These are phyloP conservation scores for Nesogale talazaci DNA, from an alignment of 2,113 vertebrate genomes.

Conservation along the genomic window DNA sequence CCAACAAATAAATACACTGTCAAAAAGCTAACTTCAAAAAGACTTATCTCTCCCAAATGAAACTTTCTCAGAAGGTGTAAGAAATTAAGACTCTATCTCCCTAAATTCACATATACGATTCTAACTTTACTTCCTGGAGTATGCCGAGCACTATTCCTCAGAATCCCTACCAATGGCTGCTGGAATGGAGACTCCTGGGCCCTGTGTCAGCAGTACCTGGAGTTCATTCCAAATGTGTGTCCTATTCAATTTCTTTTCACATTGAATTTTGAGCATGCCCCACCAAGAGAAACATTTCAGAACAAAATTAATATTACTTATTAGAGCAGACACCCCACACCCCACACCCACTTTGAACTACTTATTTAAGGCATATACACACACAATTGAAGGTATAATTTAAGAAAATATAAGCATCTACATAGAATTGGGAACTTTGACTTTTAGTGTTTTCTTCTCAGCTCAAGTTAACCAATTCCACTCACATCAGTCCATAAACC, in stretches of 20 bases:
- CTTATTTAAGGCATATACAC: no score
- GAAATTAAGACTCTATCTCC: background rate
- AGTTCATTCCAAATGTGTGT: background rate
- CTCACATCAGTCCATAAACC: no score
- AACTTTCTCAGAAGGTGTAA: slow-evolving; percentile 11
- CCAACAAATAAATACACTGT: no score
- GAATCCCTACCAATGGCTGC: background rate
- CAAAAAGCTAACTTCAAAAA: background rate
- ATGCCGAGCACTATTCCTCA: background rate
- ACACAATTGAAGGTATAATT: no score
- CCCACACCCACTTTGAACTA: no score
- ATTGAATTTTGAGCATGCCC: background rate
- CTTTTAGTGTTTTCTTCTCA: no score
- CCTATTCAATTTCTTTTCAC: background rate
- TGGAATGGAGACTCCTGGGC: background rate
- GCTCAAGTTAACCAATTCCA: no score
- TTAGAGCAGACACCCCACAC: background rate
- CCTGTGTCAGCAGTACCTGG: background rate
- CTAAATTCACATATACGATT: background rate
- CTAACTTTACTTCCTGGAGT: background rate
- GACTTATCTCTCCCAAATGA: background rate
- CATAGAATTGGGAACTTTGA: no score
- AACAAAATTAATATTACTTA: background rate
- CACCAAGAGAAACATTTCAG: background rate
- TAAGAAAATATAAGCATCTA: no score